phyloP scores from a whole-genome alignment of 2,113 vertebrate genomes.

The Oreochromis aureus region DNA sequence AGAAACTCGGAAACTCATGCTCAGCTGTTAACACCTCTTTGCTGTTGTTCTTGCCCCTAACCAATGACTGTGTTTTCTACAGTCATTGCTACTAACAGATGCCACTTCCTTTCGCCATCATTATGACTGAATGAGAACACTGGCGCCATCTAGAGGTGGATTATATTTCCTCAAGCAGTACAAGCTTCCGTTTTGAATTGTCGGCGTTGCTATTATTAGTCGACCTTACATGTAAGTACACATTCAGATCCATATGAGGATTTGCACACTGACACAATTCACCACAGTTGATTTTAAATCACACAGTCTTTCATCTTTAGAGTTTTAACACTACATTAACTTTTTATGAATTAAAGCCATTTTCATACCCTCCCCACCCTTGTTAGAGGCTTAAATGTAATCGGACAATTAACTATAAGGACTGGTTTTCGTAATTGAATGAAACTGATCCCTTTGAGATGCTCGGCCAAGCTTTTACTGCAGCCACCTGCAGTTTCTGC shows the following conservation, averaged over 20 bases:
- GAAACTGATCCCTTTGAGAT: background rate
- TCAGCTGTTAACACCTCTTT: background rate
- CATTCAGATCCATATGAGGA: background rate
- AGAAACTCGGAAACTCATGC: background rate
- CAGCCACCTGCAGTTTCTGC: background rate
- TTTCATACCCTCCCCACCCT: rapidly evolving
- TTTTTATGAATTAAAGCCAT: background rate
- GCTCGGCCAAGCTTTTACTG: background rate
- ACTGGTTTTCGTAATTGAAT: background rate
- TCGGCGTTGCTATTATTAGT: background rate
- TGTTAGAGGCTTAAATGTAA: background rate
- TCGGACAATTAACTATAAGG: background rate
- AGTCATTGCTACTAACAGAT: background rate
- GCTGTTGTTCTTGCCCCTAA: background rate
- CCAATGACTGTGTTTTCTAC: background rate
- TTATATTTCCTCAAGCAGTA: background rate
- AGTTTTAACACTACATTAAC: background rate
- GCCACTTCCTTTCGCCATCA: background rate
- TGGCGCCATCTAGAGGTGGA: constrained; percentile 12
- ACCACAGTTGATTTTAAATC: background rate
- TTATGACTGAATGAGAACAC: background rate
- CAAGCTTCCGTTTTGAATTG: background rate
- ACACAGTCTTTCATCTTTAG: background rate
- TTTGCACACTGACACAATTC: background rate
- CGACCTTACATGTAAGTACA: background rate